Evolutionary conservation across 1,140 invertebrate genomes (phyloP).

Genomic region (Trachymyrmex cornetzi): DNA sequence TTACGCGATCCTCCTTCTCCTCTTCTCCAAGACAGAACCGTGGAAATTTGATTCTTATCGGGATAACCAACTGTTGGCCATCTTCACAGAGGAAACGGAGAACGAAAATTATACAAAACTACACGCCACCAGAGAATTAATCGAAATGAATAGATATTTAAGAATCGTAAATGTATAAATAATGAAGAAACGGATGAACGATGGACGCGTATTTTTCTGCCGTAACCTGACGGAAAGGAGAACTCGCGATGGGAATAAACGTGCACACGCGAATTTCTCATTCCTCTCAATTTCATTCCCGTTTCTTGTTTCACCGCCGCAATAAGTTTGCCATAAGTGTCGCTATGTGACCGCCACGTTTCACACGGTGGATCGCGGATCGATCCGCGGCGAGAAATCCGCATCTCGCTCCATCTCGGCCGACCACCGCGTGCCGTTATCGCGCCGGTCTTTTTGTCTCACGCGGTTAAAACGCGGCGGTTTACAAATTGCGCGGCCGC

Average conservation of each 20-base stretch:
- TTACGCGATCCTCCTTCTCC: conserved; percentile 29
- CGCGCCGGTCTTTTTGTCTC: conserved; percentile 30
- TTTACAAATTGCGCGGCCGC: conserved; percentile 53
- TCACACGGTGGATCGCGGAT: conserved; percentile 45
- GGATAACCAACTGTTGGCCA: background rate
- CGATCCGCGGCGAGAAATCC: conserved; percentile 39
- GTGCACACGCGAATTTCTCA: background rate
- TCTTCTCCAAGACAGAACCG: background rate
- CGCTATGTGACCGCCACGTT: conserved; percentile 41
- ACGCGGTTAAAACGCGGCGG: conserved; percentile 39
- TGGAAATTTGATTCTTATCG: conserved; percentile 54
- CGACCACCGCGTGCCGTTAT: conserved; percentile 46
- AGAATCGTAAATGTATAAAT: conserved; percentile 8
- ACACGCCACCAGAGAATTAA: background rate
- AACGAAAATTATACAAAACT: background rate
- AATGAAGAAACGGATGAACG: background rate
- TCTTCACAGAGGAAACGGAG: background rate
- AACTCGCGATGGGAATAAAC: background rate
- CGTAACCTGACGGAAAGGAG: background rate
- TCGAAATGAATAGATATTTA: background rate
- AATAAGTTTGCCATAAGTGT: conserved; percentile 36
- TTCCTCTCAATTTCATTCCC: conserved; percentile 19
- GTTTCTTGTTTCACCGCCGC: background rate
- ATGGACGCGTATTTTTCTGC: background rate
- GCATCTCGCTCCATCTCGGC: conserved; percentile 11